These are phyloP conservation scores for Entomobrya multifasciata DNA, from an alignment of 2,888 invertebrate genomes.

Conservation along the genomic window DNA sequence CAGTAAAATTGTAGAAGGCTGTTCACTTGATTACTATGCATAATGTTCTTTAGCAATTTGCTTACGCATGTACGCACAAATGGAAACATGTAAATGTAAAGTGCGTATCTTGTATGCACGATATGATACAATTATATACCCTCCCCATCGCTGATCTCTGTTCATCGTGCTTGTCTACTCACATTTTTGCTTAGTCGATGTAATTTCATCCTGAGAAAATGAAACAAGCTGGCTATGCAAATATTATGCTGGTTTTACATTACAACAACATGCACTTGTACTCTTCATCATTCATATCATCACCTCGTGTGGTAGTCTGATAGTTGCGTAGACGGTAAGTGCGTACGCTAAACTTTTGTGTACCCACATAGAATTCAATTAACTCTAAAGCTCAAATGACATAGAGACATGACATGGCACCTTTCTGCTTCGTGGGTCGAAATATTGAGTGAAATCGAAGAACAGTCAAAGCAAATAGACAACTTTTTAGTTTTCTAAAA, in stretches of 20 bases:
- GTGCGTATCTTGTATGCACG: conserved; percentile 37
- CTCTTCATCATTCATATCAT: conserved; percentile 26
- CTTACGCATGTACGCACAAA: conserved; percentile 58
- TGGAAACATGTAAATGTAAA: conserved; percentile 26
- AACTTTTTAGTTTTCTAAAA: not conserved
- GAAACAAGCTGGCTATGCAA: conserved; percentile 55
- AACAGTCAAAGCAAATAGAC: not conserved
- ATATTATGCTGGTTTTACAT: conserved; percentile 44
- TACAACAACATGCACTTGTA: conserved; percentile 16
- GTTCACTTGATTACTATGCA: conserved; percentile 52
- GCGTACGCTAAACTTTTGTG: conserved; percentile 40
- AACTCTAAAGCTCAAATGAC: conserved; percentile 75
- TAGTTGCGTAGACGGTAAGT: conserved; percentile 26
- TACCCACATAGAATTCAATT: conserved; percentile 76
- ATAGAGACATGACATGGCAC: conserved; percentile 77
- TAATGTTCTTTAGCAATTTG: conserved; percentile 34
- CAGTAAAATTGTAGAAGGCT: conserved; percentile 6
- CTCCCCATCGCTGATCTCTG: not conserved
- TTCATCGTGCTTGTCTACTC: conserved; percentile 32
- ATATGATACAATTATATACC: not conserved
- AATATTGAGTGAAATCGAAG: conserved; percentile 15
- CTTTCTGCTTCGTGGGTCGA: conserved; percentile 38
- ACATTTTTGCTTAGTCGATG: conserved; percentile 48
- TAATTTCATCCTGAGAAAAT: conserved; percentile 66
- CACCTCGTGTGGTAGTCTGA: conserved; percentile 2